These are phyloP conservation scores for Lophura nycthemera DNA, from an alignment of 2,113 vertebrate species.

Conservation along the genomic window DNA sequence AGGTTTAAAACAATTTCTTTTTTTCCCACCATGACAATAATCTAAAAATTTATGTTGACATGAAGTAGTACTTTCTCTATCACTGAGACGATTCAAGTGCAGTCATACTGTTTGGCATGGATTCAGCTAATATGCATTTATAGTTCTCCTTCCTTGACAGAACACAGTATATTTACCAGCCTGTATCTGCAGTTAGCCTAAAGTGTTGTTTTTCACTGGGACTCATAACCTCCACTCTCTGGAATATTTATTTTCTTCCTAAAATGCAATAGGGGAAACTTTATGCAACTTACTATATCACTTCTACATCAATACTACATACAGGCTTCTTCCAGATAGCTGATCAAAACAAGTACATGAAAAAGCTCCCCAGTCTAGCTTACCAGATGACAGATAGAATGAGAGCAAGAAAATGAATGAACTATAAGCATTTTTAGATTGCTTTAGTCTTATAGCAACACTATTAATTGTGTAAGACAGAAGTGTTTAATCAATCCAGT, in stretches of 20 bases:
- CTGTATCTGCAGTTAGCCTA: conserved; percentile 24
- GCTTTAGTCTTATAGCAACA: background rate
- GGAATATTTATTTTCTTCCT: conserved; percentile 62
- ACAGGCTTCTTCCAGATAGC: background rate
- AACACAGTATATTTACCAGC: conserved; percentile 60
- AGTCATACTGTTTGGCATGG: conserved; percentile 35
- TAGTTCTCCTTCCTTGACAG: conserved; percentile 51
- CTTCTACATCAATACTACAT: background rate
- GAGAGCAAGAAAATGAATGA: background rate
- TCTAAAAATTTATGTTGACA: conserved; percentile 52
- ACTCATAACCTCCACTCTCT: conserved; percentile 55
- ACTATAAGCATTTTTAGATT: background rate
- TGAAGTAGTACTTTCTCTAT: conserved; percentile 29
- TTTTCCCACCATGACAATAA: conserved; percentile 17
- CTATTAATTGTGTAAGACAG: background rate
- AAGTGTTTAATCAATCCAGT: background rate
- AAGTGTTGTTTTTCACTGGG: conserved; percentile 55
- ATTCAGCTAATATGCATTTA: conserved; percentile 63
- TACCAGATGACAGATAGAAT: background rate
- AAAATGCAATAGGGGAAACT: conserved; percentile 36
- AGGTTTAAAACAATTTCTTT: background rate
- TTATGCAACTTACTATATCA: conserved; percentile 49
- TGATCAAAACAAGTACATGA: background rate
- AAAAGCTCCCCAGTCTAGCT: background rate
- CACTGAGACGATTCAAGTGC: conserved; percentile 27